phyloP scores from a whole-genome alignment of 2,888 invertebrate genomes.

The Apeira syringaria region DNA sequence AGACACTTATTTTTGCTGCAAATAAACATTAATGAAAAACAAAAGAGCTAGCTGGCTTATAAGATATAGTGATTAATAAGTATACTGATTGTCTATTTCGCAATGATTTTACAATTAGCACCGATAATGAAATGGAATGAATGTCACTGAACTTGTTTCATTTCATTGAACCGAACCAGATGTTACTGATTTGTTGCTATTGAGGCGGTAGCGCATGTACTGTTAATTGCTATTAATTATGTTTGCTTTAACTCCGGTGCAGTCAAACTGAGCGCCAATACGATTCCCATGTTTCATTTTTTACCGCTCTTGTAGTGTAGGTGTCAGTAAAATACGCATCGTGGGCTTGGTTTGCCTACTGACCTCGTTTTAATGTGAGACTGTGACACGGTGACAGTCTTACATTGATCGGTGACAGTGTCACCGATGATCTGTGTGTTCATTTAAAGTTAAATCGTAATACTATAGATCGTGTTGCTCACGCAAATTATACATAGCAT shows the following conservation, averaged over 20 bases:
- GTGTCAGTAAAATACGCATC: neutral
- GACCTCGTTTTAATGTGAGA: neutral
- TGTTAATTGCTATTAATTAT: conserved; percentile 29
- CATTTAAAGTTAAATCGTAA: conserved; percentile 6
- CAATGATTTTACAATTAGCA: conserved; percentile 25
- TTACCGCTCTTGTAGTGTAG: neutral
- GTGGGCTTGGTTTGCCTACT: neutral
- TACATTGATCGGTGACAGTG: neutral
- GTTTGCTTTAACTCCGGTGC: conserved; percentile 16
- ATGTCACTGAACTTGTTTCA: conserved; percentile 37
- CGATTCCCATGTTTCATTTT: conserved; percentile 1
- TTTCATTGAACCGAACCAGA: conserved; percentile 35
- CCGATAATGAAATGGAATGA: conserved; percentile 31
- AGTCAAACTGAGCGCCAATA: conserved; percentile 11
- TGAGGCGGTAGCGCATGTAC: conserved; percentile 29
- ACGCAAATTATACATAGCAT: conserved; percentile 15
- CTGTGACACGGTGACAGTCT: no score
- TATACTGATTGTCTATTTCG: no score
- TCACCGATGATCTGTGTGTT: neutral
- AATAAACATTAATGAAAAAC: no score
- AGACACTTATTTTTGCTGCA: no score
- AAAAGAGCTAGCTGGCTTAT: no score
- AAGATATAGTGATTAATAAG: no score
- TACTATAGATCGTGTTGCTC: conserved; percentile 5
- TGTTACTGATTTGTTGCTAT: conserved; percentile 33